Conservation (phyloP, 2,797 vertebrate genomes). For the Pelodytes ibericus region DNA sequence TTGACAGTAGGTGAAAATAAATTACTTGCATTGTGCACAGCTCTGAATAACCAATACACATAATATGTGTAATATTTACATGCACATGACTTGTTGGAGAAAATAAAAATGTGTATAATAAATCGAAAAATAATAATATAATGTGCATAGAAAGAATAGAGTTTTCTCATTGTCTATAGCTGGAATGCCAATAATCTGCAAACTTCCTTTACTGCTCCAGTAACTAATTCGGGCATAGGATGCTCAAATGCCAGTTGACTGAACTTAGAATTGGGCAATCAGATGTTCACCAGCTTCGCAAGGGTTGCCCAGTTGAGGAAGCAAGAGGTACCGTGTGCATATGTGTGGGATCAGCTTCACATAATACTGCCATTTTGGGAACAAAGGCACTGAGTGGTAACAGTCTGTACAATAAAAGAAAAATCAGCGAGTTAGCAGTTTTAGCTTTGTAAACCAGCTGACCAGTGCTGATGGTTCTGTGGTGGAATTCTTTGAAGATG, state of each 20-base stretch:
- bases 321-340: neutral
- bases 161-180: neutral
- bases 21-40: slow-evolving; percentile 11
- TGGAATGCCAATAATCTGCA: slow-evolving; percentile 6
- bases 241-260: neutral
- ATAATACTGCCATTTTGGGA: slow-evolving; percentile 37
- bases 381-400: slow-evolving; percentile 42
- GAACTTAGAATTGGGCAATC: neutral
- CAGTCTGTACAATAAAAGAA: slow-evolving; percentile 24
- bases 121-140: slow-evolving; percentile 1
- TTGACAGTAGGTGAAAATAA: slow-evolving; percentile 20
- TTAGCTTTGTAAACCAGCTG: slow-evolving; percentile 86
- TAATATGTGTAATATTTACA: slow-evolving; percentile 22
- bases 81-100: slow-evolving; percentile 5
- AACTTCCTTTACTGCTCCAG: slow-evolving; percentile 11
- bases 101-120: slow-evolving; percentile 9
- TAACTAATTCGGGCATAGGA: neutral
- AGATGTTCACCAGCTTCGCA: neutral
- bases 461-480: slow-evolving; percentile 85
- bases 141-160: slow-evolving; percentile 10
- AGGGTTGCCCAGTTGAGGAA: neutral
- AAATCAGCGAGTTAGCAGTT: slow-evolving; percentile 87
- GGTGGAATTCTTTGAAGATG: slow-evolving; percentile 74
- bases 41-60: neutral
- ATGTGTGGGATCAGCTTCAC: slow-evolving; percentile 8